Base-by-base conservation (phyloP, 2,888 invertebrate species). In the Nasonia oneida region DNA sequence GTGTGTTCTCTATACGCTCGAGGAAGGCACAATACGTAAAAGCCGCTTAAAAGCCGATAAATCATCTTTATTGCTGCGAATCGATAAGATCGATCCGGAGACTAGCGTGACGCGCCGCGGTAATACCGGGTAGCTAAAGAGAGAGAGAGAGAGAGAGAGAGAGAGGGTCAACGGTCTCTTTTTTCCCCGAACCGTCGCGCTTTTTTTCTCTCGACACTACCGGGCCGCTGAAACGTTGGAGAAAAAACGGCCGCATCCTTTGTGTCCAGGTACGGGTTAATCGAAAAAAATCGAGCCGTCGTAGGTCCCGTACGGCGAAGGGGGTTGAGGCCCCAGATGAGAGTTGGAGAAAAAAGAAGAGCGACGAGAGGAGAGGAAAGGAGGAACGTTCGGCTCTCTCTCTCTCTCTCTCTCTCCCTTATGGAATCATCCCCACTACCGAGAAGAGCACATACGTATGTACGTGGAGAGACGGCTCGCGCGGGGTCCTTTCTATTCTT, bases 401-500 rank as follows among this genome's bases (percentile, higher is more conserved):
- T 67, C 23, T 23, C 23, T 23, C 23, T 23, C 15, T 47, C 47
- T 64, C 73, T 75, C 74, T 50, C 83, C 76, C 71, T 75, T 83
- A 81, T 78, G 75, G 85, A 85, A 85, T 85, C 81, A 81, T 83
- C 87, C 82, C 86, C 84, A 82, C 85, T 70, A 15, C 14, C 14
- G 12, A 37, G 67, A n/a, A 67, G 50, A 53, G 75, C 39, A 42
- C 47, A 57, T n/a, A 47, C 12, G 47, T 47, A 47, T 12, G 12
- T 47, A 47, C 39, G n/a, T 23, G 23, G 23, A 23, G 23, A 23
- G 23, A 23, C 23, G 23, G 23, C n/a, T n/a, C 10, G 70, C 39
- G 81, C 29, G 23, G 89, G 92, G 91, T 90, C 92, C 92, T 91
- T 92, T 93, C 92, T 91, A 93, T 93, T 93, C 93, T 91, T 92